A percentile compares a stretch with the other conserved stretches of the same genome.
These are phyloP conservation scores for Andrena minutula DNA, from an alignment of 2,888 invertebrate genomes.

Conservation along the genomic window DNA sequence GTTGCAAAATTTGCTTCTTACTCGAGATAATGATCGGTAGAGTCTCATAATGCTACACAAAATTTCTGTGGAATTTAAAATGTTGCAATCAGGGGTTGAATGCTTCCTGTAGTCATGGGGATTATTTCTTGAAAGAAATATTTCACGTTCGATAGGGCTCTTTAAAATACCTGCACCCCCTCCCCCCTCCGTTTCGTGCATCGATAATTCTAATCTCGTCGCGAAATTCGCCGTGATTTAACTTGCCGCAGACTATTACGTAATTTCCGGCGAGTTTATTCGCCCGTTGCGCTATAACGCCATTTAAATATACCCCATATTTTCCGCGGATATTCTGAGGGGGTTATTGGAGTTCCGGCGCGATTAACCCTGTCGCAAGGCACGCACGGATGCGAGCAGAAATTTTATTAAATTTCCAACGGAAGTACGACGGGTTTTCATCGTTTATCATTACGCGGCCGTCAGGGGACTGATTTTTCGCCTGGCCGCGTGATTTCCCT, in stretches of 20 bases:
- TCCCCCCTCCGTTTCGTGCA: too few relatives aligned
- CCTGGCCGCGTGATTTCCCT: conserved; percentile 16
- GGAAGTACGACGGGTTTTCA: conserved; percentile 3
- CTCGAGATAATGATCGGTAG: too few relatives aligned
- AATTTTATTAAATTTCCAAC: conserved; percentile 27
- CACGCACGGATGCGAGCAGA: background rate
- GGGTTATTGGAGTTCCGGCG: background rate
- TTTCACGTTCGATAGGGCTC: too few relatives aligned
- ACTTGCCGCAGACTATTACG: conserved; percentile 15
- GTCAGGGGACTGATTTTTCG: conserved; percentile 36
- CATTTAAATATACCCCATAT: background rate
- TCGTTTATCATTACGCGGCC: conserved; percentile 39
- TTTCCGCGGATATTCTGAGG: background rate
- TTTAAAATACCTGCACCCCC: too few relatives aligned
- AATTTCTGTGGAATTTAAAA: too few relatives aligned
- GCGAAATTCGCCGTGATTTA: conserved; percentile 9
- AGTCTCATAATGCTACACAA: too few relatives aligned
- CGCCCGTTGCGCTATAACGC: background rate
- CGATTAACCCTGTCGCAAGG: conserved; percentile 14
- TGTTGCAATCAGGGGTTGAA: too few relatives aligned
- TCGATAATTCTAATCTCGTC: too few relatives aligned
- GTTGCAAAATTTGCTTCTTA: background rate
- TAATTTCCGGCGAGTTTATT: conserved; percentile 12
- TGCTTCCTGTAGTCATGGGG: too few relatives aligned
- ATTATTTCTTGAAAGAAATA: too few relatives aligned